Evolutionary conservation across 2,797 vertebrate species (phyloP).

Genomic region (Scleropages formosus): DNA sequence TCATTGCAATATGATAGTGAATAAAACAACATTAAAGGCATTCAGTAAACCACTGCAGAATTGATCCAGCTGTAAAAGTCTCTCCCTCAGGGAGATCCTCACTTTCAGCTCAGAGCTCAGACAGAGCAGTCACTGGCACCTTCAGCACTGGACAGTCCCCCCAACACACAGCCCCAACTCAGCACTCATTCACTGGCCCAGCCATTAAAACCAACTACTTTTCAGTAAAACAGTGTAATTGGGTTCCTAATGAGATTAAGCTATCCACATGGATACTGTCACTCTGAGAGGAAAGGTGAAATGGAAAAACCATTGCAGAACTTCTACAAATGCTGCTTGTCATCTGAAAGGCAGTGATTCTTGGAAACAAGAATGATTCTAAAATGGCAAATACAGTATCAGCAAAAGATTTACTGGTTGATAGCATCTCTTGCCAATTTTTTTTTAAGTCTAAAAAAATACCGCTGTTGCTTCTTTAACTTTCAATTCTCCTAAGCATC

Average conservation of each 20-base stretch:
- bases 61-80: conserved; percentile 71
- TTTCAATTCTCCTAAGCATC: conserved; percentile 94
- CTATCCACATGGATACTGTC: neutral
- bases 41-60: conserved; percentile 72
- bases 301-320: neutral
- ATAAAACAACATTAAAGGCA: conserved; percentile 75
- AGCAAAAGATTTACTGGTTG: conserved; percentile 35
- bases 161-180: neutral
- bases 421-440: conserved; percentile 33
- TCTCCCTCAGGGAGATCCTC: conserved; percentile 29
- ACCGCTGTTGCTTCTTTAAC: conserved; percentile 89
- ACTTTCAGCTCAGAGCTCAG: neutral
- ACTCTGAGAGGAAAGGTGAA: neutral
- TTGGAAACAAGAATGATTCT: neutral
- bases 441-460: conserved; percentile 57
- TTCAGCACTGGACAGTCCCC: neutral
- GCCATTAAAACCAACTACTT: conserved; percentile 1
- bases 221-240: neutral
- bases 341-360: neutral
- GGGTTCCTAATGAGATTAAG: conserved; percentile 26
- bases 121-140: neutral
- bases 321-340: neutral
- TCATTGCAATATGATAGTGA: conserved; percentile 60
- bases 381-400: conserved; percentile 24
- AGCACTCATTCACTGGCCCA: conserved; percentile 3